A percentile compares a stretch with the other conserved stretches of the same genome.
Evolutionary conservation across 2,888 invertebrate genomes (phyloP).

Genomic region (Parnassius smintheus): DNA sequence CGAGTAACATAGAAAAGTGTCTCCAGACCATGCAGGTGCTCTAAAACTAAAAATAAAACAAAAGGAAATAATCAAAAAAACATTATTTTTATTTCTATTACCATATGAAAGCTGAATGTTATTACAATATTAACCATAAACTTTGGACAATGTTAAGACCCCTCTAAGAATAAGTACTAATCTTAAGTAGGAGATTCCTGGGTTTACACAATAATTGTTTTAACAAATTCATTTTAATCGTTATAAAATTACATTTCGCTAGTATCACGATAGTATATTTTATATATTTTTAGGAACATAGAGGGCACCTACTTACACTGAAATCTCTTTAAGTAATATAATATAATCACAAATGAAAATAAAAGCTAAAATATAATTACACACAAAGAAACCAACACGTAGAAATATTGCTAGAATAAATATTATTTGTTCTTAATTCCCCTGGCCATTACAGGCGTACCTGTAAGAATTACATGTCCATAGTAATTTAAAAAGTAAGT

Average conservation of each 20-base stretch:
- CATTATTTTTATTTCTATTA: constrained; percentile 71
- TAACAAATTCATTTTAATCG: constrained; percentile 32
- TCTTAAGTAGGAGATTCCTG: constrained; percentile 75
- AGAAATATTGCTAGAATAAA: constrained; percentile 45
- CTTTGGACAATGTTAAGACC: constrained; percentile 58
- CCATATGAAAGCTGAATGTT: constrained; percentile 56
- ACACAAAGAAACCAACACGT: constrained; percentile 44
- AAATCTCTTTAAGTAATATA: constrained; percentile 54
- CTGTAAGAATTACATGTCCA: constrained; percentile 59
- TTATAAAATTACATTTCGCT: constrained; percentile 13
- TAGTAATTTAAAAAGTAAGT: constrained; percentile 18
- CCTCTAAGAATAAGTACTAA: constrained; percentile 74
- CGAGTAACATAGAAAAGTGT: constrained; percentile 46
- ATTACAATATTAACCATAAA: constrained; percentile 54
- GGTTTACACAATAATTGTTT: constrained; percentile 30
- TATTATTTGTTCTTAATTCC: constrained; percentile 60
- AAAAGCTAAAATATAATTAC: constrained; percentile 36
- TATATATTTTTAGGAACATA: constrained; percentile 57
- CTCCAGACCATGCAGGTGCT: constrained; percentile 61
- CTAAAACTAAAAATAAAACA: constrained; percentile 67
- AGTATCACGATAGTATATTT: constrained; percentile 20
- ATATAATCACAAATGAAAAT: constrained; percentile 41
- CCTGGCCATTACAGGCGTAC: constrained; percentile 69
- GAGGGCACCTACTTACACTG: constrained; percentile 50
- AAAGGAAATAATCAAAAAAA: constrained; percentile 60